Base-by-base conservation (phyloP, 37 sponge, comb jelly and placozoan species). In the Oscarella lobularis region DNA sequence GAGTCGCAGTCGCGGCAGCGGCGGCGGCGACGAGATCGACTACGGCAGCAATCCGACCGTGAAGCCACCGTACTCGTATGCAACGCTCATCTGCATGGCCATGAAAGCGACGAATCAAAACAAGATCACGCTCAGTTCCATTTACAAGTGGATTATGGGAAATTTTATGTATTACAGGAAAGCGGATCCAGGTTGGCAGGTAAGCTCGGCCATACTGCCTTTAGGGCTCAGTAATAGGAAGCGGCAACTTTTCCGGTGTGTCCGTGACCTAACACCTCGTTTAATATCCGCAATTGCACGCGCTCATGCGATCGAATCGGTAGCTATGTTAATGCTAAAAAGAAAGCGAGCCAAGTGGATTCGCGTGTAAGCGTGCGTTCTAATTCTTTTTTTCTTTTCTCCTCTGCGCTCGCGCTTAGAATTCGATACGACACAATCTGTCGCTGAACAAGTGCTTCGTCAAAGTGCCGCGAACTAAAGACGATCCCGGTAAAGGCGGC, bases 171-270 rank as follows among this genome's bases (percentile, higher is more conserved):
- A 86, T 73, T 95, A 85, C 77, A 70, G 80, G 38, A 38, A 55
- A 35, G 87, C 87, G 30, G 96, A 91, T 33, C 60, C 80, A 32
- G 78, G 85, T 38, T 95, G 96, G 96, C 89, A 95, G 89, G 92
- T 91, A 71, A 65, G 67, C 38, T 2, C 1, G 36, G 75, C 30
- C 3, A 9, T n/a, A n/a, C n/a, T n/a, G n/a, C n/a, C n/a, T n/a
- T n/a, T n/a, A n/a, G n/a, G n/a, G n/a, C n/a, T n/a, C n/a, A n/a
- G n/a, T n/a, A n/a, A n/a, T n/a, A n/a, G n/a, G n/a, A n/a, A n/a
- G n/a, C n/a, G n/a, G n/a, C n/a, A n/a, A n/a, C n/a, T n/a, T n/a
- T n/a, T n/a, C n/a, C n/a, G n/a, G n/a, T n/a, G n/a, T n/a, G n/a
- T n/a, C n/a, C n/a, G n/a, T n/a, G n/a, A n/a, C n/a, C n/a, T n/a